Evolutionary conservation across 1,140 invertebrate species (phyloP), one percentile per base, ranked within the genome.

Genomic region (Bombus terrestris): DNA sequence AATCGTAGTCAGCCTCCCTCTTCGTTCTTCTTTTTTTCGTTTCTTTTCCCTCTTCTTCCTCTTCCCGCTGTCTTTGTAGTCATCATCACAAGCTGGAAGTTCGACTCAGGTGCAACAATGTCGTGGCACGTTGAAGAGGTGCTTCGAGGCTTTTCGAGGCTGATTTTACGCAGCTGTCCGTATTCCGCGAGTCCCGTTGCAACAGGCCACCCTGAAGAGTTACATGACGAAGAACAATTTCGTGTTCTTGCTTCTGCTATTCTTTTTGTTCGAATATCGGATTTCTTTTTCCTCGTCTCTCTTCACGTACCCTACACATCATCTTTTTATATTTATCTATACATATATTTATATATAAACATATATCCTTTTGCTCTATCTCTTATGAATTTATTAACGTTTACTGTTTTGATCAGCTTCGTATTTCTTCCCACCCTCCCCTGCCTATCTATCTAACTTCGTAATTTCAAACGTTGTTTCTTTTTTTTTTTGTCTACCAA

Each of bases 171-270:
- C 89, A 92, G 91, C 89, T 89, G 72, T 92, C 90, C 85, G 82
- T 85, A 82, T 87, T 91, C 92, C 91, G 87, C 43, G 90, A 88
- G 68, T 94, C 92, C 86, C 91, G 93, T 86, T 92, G 93, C 87
- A 94, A 90, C 85, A 93, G 91, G 89, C 93, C 93, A 93, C 93
- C 93, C 93, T 94, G 92, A 90, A 92, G 90, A 93, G 91, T 92
- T 89, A 93, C 89, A 93, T 87, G 86, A 92, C 80, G 90, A 92
- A 93, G 92, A 93, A 92, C 89, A 92, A 90, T 91, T 92, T 88
- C 83, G 62, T 71, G 83, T 86, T 86, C 84, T 90, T 68, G 86
- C 25, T 82, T 85, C 66, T 43, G 86, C 41, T 77, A 79, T 82
- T 86, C 77, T 76, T 57, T 88, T 88, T 80, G 68, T 86, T 91